Evolutionary conservation across 2,113 vertebrate genomes (phyloP), one percentile per base, ranked within the genome.

Genomic region (Antechinus flavipes): DNA sequence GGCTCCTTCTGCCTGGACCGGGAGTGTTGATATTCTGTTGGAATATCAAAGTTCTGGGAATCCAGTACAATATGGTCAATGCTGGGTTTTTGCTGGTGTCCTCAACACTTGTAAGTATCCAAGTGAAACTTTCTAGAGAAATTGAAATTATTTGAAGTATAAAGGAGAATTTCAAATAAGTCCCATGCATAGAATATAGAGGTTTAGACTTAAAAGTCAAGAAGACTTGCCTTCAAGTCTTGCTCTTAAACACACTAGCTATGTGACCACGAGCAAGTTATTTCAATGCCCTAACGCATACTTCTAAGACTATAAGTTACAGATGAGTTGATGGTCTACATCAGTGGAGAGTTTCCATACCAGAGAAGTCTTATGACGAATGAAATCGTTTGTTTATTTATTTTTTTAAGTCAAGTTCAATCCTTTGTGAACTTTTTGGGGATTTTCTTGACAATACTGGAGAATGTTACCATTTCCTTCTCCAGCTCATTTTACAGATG

Each of bases 1-100:
- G 0, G 97, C 99, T 8, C 99, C 99, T 47, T 99, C 99, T 2
- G 99, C 99, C 96, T 99, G 99, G 99, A 99, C 99, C 0, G 99
- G 99, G 95, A 99, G 99, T 26, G 99, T 99, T 0, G 99, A 99
- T 92, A 99, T 99, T 97, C 98, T 99, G 10, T 93, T 99, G 96
- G 98, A 98, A 96, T 99, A 99, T 46, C 97, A 96, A 91, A 98
- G 97, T 91, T 99, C 99, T 54, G 96, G 97, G 91, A 96, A 96
- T 50, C 99, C 99, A 0, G 99, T 99, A 35, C 98, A 98, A 89
- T 99, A 99, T 0, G 99, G 99, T 26, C 99, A 99, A 95, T 99
- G 99, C 98, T 99, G 99, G 99, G 99, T 99, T 98, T 99, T 99
- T 52, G 99, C 99, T 0, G 99, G 99, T 5, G 99, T 99, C 97